Evolutionary conservation across 2,888 invertebrate genomes (phyloP).

Genomic region (Blomia tropicalis): DNA sequence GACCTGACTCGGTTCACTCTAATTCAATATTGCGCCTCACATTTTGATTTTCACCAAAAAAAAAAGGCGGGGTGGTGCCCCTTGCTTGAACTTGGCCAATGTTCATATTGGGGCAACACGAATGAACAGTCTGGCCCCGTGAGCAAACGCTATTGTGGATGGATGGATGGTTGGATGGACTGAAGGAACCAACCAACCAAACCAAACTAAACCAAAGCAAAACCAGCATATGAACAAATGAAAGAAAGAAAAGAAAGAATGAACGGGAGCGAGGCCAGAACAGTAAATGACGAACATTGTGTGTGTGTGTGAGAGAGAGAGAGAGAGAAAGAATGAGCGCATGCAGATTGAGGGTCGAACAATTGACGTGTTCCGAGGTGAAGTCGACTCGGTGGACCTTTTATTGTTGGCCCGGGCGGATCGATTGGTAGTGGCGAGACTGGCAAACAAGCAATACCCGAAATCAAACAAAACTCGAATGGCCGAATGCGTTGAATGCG

Average conservation of each 20-base stretch:
- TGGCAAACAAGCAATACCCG: conserved; percentile 4
- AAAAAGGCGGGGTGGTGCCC: neutral
- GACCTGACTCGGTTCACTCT: neutral
- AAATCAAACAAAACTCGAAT: conserved; percentile 10
- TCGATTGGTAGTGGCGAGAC: neutral
- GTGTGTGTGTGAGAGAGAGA: neutral
- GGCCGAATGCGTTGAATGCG: neutral
- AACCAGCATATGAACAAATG: neutral
- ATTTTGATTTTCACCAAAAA: neutral
- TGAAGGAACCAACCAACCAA: neutral
- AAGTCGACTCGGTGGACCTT: conserved; percentile 15
- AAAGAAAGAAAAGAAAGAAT: neutral
- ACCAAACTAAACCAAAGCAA: neutral
- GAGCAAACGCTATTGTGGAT: no score
- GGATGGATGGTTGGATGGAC: neutral
- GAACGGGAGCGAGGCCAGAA: neutral
- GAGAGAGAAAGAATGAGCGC: neutral
- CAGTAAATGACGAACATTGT: neutral
- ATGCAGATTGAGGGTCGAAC: conserved; percentile 6
- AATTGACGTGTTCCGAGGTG: conserved; percentile 11
- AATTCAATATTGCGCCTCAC: conserved; percentile 13
- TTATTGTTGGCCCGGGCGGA: conserved; percentile 2
- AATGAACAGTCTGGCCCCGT: no score
- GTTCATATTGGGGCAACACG: no score
- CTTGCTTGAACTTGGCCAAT: neutral